Base-by-base conservation (phyloP, 2,113 vertebrate species). In the Pseudorasbora parva region DNA sequence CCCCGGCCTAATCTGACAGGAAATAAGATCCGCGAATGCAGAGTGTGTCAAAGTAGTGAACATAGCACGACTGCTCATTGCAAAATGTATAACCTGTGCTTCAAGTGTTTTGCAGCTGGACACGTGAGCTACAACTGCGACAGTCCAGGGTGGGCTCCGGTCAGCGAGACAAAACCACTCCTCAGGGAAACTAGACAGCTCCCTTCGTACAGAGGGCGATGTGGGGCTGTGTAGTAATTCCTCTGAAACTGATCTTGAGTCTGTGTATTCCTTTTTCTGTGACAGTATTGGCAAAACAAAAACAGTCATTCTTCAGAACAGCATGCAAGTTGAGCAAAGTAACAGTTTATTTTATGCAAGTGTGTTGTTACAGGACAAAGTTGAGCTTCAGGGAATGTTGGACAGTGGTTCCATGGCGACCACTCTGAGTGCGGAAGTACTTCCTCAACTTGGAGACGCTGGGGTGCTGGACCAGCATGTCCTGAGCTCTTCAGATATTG, bases 351-450 rank as follows among this genome's bases (percentile, higher is more conserved):
- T 74, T 60, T 82, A 73, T 23, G 11, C 69, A 17, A 59, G 21
- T 74, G 68, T 60, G 8, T 4, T 62, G 3, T 2, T 83, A 8
- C 82, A 62, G 82, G 41, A 47, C 71, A 30, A 23, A 19, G 51
- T 74, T 57, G 71, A 82, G 7, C 59, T 82, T n/a, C n/a, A 83
- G 37, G 82, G 82, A 4, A 83, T 76, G 43, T 14, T 64, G 59
- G 59, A 83, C 62, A 83, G 23, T 76, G 72, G 72, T 11, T 83
- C 82, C 25, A 83, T 83, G 72, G 72, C 27, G 11, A 77, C 82
- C 1, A 83, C 57, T 8, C 12, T 76, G 54, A 76, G 82, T 1
- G 30, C 33, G 1, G 64, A 68, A 1, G 25, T 66, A 17, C 17
- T 83, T 59, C 27, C 80, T 15, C 43, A 27, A n/a, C 60, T 81